Evolutionary conservation across 30 jellyfish, hydroid and myxozoan species (phyloP).

Genomic region (Aurelia aurita complex sp. Pacific): DNA sequence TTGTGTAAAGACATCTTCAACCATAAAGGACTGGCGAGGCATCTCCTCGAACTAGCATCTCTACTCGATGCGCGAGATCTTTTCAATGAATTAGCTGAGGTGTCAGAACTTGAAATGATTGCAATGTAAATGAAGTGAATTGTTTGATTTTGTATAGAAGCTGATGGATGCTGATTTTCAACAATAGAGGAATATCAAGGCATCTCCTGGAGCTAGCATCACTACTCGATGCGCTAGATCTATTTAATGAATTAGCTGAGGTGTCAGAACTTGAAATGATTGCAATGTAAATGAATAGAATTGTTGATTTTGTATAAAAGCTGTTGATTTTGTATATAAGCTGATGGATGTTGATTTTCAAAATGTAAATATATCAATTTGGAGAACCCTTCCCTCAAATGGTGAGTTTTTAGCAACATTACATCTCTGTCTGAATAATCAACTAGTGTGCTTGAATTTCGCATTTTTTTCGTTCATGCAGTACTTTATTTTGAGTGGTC

Average conservation of each 20-base stretch:
- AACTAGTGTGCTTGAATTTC: no score
- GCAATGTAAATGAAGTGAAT: no score
- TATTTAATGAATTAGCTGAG: conserved; percentile 41
- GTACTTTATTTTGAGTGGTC: no score
- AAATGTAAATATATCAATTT: not conserved
- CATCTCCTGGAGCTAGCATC: conserved; percentile 63
- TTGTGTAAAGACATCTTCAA: conserved; percentile 1
- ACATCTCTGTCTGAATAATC: no score
- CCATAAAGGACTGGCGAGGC: no score
- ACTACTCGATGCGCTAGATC: conserved; percentile 22
- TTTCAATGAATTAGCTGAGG: no score
- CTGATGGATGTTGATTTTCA: not conserved
- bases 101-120: no score
- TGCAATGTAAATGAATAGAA: conserved; percentile 1
- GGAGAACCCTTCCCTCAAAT: not conserved
- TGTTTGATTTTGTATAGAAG: no score
- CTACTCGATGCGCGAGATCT: no score
- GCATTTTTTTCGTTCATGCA: no score
- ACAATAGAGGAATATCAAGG: conserved; percentile 61
- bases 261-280: conserved; percentile 16
- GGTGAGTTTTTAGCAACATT: no score
- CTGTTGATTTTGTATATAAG: not conserved
- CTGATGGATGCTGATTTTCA: not conserved
- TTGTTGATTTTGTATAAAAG: not conserved
- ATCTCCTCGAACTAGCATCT: no score